Percentiles rank a stretch among this genome's conserved stretches.
phyloP scores from a whole-genome alignment of 1,140 invertebrate species.

The Hylaeus volcanicus region DNA sequence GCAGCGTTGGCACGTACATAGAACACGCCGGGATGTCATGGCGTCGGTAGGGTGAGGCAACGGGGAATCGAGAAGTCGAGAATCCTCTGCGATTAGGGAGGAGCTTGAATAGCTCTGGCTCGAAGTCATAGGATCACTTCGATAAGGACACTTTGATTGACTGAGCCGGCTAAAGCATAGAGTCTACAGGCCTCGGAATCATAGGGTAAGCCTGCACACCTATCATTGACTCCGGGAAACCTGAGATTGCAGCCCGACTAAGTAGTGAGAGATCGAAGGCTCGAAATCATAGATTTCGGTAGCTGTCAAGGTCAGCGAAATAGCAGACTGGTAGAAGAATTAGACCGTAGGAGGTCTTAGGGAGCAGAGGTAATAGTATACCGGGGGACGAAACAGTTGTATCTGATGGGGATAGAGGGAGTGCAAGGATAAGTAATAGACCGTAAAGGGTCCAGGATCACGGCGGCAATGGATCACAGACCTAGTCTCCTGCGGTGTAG shows the following conservation, averaged over 20 bases:
- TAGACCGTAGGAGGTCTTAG: not conserved
- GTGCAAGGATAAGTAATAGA: not conserved
- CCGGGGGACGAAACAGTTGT: not conserved
- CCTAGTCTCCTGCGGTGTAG: not conserved
- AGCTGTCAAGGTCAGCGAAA: no score
- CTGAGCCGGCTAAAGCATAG: not conserved
- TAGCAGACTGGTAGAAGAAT: not conserved
- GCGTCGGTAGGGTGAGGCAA: no score
- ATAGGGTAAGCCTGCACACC: not conserved
- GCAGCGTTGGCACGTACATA: not conserved
- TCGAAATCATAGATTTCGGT: no score
- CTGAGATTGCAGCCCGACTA: no score
- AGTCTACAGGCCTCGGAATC: not conserved
- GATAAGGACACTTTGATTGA: not conserved
- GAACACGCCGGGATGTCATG: not conserved
- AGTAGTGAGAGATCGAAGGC: no score
- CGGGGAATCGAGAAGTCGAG: no score
- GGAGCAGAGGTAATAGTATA: slow-evolving; percentile 9
- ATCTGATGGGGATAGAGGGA: no score
- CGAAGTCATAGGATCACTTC: not conserved
- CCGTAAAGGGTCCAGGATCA: slow-evolving; percentile 2
- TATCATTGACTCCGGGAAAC: no score
- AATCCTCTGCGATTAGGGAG: not conserved
- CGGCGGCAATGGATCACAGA: slow-evolving; percentile 3
- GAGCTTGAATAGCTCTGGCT: not conserved